A percentile compares a stretch with the other conserved stretches of the same genome.
Conservation (phyloP, 1,140 invertebrate species). For the Theocolax elegans region DNA sequence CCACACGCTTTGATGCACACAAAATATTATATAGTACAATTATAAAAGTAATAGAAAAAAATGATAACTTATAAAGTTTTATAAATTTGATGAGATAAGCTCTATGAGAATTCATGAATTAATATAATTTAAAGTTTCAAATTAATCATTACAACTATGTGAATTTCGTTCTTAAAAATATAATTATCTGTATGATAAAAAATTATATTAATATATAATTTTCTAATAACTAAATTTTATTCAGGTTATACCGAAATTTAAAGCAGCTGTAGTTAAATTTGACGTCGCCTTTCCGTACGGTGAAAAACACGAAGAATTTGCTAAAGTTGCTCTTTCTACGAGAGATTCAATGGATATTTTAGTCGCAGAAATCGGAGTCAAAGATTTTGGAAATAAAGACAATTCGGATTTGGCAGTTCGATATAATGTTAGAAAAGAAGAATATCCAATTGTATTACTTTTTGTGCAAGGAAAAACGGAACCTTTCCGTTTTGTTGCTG, state of each 20-base stretch:
- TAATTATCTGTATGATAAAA: too few relatives aligned
- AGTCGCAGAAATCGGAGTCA: constrained; percentile 88
- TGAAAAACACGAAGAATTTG: constrained; percentile 91
- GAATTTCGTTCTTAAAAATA: too few relatives aligned
- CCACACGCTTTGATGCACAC: too few relatives aligned
- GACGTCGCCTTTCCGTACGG: constrained; percentile 96
- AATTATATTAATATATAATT: too few relatives aligned
- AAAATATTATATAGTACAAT: too few relatives aligned
- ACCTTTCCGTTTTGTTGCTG: constrained; percentile 69
- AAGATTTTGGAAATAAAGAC: constrained; percentile 94
- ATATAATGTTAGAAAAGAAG: constrained; percentile 80
- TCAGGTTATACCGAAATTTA: constrained; percentile 85
- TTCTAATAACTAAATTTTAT: not conserved
- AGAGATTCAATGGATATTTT: constrained; percentile 81
- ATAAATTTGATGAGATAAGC: too few relatives aligned
- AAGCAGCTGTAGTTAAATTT: constrained; percentile 88
- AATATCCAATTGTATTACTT: constrained; percentile 85
- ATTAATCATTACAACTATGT: too few relatives aligned
- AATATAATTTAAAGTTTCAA: too few relatives aligned
- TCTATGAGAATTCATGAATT: too few relatives aligned
- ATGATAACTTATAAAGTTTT: too few relatives aligned
- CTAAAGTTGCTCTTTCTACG: constrained; percentile 81
- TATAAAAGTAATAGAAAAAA: too few relatives aligned
- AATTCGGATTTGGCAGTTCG: constrained; percentile 85
- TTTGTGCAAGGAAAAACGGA: constrained; percentile 78